Evolutionary conservation across 1,140 invertebrate species (phyloP).

Genomic region (Eumaeus atala): DNA sequence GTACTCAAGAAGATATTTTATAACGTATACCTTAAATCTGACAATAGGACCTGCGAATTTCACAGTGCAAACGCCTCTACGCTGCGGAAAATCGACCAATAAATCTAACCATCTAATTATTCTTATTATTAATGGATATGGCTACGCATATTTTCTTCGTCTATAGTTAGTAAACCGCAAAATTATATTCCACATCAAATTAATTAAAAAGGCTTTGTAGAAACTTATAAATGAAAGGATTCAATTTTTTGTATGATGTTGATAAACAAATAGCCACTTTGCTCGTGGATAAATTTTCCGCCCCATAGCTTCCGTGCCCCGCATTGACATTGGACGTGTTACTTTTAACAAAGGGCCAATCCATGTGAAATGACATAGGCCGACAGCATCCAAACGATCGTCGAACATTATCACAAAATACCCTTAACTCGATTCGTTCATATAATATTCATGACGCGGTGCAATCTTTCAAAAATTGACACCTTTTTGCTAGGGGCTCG

Average conservation of each 20-base stretch:
- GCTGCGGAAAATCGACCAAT: too few relatives aligned
- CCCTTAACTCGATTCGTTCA: conserved; percentile 71
- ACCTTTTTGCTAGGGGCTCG: conserved; percentile 52
- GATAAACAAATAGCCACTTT: conserved; percentile 27
- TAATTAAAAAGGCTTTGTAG: too few relatives aligned
- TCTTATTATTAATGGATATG: too few relatives aligned
- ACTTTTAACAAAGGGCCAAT: conserved; percentile 72
- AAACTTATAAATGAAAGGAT: conserved; percentile 12
- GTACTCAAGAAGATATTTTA: too few relatives aligned
- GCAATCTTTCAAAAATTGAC: conserved; percentile 74
- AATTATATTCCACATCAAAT: too few relatives aligned
- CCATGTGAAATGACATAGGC: conserved; percentile 71
- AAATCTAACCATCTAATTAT: too few relatives aligned
- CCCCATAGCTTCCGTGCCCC: conserved; percentile 43
- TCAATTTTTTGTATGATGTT: conserved; percentile 12
- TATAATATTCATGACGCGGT: conserved; percentile 72
- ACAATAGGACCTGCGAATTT: too few relatives aligned
- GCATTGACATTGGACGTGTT: conserved; percentile 65
- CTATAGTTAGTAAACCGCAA: too few relatives aligned
- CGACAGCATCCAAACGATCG: conserved; percentile 66
- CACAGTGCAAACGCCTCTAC: too few relatives aligned
- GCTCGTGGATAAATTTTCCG: conserved; percentile 53
- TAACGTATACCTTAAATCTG: too few relatives aligned
- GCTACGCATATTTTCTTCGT: too few relatives aligned
- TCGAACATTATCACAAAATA: conserved; percentile 70